A percentile compares a stretch with the other conserved stretches of the same genome.
These are phyloP conservation scores for Malurus cyaneus DNA, from an alignment of 2,113 vertebrate species.

Conservation along the genomic window DNA sequence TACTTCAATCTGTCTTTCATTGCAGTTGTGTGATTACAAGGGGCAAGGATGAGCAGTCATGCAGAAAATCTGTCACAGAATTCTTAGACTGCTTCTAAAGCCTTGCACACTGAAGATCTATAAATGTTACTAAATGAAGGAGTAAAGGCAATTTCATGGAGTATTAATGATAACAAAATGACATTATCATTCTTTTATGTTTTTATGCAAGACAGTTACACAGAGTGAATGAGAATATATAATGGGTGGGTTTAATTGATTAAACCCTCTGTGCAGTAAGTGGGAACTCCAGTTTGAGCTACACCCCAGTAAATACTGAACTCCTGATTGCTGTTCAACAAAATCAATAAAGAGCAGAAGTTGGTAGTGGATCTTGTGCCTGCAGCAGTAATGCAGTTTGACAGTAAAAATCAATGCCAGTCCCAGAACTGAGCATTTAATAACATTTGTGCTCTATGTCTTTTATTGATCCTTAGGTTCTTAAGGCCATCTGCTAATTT, in stretches of 20 bases:
- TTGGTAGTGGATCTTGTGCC: not conserved
- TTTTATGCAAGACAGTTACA: not conserved
- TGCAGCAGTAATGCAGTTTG: not conserved
- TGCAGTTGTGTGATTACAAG: not conserved
- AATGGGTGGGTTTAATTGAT: not conserved
- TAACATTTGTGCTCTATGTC: not conserved
- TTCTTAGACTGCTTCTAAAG: not conserved
- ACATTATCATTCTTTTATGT: not conserved
- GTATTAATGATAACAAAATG: not conserved
- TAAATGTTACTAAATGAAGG: not conserved
- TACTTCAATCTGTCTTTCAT: not conserved
- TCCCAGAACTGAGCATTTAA: not conserved
- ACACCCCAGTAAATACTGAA: not conserved
- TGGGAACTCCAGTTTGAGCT: not conserved
- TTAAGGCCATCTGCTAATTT: not conserved
- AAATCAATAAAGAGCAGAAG: slow-evolving; percentile 18
- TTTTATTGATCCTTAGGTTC: not conserved
- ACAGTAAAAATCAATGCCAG: slow-evolving; percentile 10
- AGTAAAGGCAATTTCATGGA: not conserved
- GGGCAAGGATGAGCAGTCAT: not conserved
- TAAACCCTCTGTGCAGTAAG: not conserved
- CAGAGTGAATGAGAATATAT: not conserved
- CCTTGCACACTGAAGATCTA: not conserved
- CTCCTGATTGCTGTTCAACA: not conserved
- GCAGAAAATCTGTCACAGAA: not conserved